Percentiles rank a stretch among this genome's conserved stretches.
phyloP scores from a whole-genome alignment of 2,113 vertebrate species.

The Hippoglossus stenolepis region DNA sequence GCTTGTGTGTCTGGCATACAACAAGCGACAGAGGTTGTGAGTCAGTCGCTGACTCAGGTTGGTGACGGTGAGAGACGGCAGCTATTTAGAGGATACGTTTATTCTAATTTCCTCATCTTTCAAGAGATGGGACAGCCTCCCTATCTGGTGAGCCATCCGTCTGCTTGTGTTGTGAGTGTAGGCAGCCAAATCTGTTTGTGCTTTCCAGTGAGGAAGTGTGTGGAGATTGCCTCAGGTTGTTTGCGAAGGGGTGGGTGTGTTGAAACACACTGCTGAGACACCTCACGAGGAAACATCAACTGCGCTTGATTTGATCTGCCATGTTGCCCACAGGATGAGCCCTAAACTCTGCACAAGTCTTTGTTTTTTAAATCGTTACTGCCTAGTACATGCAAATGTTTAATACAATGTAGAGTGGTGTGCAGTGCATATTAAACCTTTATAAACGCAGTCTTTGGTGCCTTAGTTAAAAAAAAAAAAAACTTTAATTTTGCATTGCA shows the following conservation, averaged over 20 bases:
- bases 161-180: slow-evolving; percentile 46
- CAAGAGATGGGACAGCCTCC: slow-evolving; percentile 30
- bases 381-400: slow-evolving; percentile 1
- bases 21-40: slow-evolving; percentile 47
- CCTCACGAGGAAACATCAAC: slow-evolving; percentile 52
- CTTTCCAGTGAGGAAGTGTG: slow-evolving; percentile 54
- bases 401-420: neutral
- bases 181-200: slow-evolving; percentile 60
- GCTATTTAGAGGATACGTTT: slow-evolving; percentile 53
- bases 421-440: neutral
- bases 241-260: slow-evolving; percentile 54
- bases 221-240: slow-evolving; percentile 66
- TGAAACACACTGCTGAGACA: slow-evolving; percentile 57
- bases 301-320: slow-evolving; percentile 47
- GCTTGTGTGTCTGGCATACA: slow-evolving; percentile 47
- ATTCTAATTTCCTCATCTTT: slow-evolving; percentile 37
- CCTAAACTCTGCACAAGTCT: slow-evolving; percentile 25
- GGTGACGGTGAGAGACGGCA: slow-evolving; percentile 46
- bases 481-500: neutral
- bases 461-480: too few relatives aligned
- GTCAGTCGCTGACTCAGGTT: slow-evolving; percentile 57
- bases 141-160: slow-evolving; percentile 31
- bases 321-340: slow-evolving; percentile 41
- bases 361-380: slow-evolving; percentile 15
- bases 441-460: too few relatives aligned